Evolutionary conservation across 1,140 invertebrate species (phyloP), one percentile per base, ranked within the genome.

Genomic region (Dreissena polymorpha): DNA sequence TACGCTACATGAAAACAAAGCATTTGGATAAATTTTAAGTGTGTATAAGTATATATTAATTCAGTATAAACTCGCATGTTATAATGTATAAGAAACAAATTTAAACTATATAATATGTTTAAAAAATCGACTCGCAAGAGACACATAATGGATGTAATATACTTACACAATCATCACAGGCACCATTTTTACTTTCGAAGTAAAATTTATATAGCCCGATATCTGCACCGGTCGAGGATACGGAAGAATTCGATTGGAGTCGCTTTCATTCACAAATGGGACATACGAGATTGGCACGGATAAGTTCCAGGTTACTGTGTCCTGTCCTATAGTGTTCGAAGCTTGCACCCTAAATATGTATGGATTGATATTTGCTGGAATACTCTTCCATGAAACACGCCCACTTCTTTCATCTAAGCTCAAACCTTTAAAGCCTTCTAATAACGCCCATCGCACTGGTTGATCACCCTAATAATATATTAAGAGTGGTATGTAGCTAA

Each of bases 221-320:
- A 87, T 80, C 6, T 73, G 69, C 21, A 86, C 75, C 14, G 85
- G 29, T 63, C 69, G 63, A 8, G 86, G 76, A 53, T 23, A 27
- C 21, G 85, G 29, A 49, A 84, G 68, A 18, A 75, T 67, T 21
- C 81, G 80, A 14, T 16, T 72, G 7, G 86, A 77, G 21, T 81
- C 25, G 10, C 67, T 29, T n/a, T 81, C 71, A 12, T 87, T 76
- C 23, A 87, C 53, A 2, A 21, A 53, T 1, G 53, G 77, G 18
- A 21, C 68, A 57, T 87, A 87, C 13, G 85, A 86, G 25, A 69
- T 67, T 18, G 67, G 77, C 16, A 87, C 86, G 1, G 18, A 27
- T 18, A 87, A 10, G 13, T 67, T 49, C 73, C 86, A 87, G 14
- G 65, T 72, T 21, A 64, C 65, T 23, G 39, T 55, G 55, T 70